Percentiles rank a stretch among this genome's conserved stretches.
Conservation (phyloP, 2,888 invertebrate genomes). For the Prenolepis imparis region DNA sequence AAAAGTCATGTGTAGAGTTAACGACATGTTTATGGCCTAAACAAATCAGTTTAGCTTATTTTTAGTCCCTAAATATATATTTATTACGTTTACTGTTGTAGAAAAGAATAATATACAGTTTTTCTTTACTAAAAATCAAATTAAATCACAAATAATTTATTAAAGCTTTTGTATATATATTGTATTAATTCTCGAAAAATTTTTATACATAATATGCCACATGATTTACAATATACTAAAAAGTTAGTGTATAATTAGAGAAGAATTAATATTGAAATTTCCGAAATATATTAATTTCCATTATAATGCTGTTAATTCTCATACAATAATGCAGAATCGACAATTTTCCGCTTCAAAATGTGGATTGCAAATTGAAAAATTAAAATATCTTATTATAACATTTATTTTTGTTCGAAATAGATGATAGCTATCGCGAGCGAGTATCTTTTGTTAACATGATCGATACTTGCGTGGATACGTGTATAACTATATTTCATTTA, state of each 20-base stretch:
- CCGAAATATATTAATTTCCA: conserved; percentile 27
- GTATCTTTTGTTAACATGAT: background rate
- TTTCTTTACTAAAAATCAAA: background rate
- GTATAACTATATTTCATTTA: too few relatives aligned
- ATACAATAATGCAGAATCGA: background rate
- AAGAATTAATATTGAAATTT: conserved; percentile 30
- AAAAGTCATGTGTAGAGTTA: background rate
- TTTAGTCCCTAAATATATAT: background rate
- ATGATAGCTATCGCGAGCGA: background rate
- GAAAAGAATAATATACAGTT: background rate
- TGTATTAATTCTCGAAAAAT: conserved; percentile 26
- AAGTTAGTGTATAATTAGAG: conserved; percentile 15
- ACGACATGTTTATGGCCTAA: background rate
- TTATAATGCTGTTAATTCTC: conserved; percentile 25
- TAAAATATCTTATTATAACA: conserved; percentile 25
- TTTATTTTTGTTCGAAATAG: conserved; percentile 4
- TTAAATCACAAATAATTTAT: conserved; percentile 33
- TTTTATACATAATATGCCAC: conserved; percentile 25
- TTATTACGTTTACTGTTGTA: background rate
- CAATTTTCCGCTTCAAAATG: background rate
- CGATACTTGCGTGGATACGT: background rate
- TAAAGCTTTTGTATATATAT: background rate
- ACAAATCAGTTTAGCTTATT: background rate
- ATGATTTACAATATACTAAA: conserved; percentile 19
- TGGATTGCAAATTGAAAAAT: conserved; percentile 12